Base-by-base conservation (phyloP, 1,140 invertebrate species). In the Nephila pilipes region DNA sequence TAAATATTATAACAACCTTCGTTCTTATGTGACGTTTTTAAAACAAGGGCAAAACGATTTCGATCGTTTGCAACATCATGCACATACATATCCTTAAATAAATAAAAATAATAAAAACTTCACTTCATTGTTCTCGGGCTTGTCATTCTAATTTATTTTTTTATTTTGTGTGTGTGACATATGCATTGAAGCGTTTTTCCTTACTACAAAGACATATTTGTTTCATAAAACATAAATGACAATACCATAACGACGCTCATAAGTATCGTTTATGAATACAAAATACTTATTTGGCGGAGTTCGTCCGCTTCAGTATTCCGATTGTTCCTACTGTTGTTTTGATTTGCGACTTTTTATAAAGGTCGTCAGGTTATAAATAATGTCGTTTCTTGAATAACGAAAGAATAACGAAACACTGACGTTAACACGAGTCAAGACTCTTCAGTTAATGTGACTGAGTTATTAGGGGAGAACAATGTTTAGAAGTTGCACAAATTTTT, bases 231-330 rank as follows among this genome's bases (percentile, higher is more conserved):
- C 83, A 92, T 87, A 92, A 92, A 92, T 87, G 91, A 92, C 91
- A 87, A 87, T 92, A 65, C 83, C 29, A 58, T 87, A 92, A 87
- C 91, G 91, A 85, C 65, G 46, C 25, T 58, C 46, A n/a, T 92
- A 92, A 92, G 83, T 92, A 92, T 79, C 91, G 54, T 87, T 92
- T 92, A 92, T 92, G 91, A 92, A 92, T 92, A 92, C 91, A 92
- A 92, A 92, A 87, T 92, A 92, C 91, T 87, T 87, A 92, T 92
- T 92, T 85, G 32, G 36, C 32, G 29, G 87, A 46, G 65, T 79
- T 81, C 58, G 75, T 18, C 69, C 54, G 89, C 89, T 90, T 18
- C 32, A 5, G 29, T 29, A 5, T 85, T 87, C 57, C 91, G 63
- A 92, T 92, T 92, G 91, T 92, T 85, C 91, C 57, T 92, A 85